Evolutionary conservation across 2,113 vertebrate species (phyloP).

Genomic region (Laticauda colubrina): DNA sequence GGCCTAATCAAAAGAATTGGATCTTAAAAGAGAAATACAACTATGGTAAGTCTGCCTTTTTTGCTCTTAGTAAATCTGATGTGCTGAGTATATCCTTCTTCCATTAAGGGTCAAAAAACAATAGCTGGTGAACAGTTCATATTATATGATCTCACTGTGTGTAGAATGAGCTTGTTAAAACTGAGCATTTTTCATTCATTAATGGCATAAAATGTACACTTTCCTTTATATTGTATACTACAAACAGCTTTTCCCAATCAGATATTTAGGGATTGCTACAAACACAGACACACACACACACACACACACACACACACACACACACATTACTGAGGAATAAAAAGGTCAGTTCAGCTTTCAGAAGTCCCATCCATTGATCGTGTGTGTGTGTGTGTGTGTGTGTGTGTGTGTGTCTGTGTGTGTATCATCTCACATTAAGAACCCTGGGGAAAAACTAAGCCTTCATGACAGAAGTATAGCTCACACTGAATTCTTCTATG

Average conservation of each 20-base stretch:
- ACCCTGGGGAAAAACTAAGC: not conserved
- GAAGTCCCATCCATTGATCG: too few relatives aligned
- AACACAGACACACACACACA: too few relatives aligned
- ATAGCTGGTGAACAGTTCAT: not conserved
- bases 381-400: too few relatives aligned
- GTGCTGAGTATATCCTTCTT: rapidly evolving
- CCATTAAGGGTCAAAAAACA: not conserved
- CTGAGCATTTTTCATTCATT: not conserved
- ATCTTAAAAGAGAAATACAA: slow-evolving; percentile 75
- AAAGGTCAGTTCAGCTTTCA: too few relatives aligned
- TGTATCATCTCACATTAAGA: not conserved
- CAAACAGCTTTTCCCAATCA: not conserved
- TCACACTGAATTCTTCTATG: not conserved
- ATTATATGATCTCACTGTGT: not conserved
- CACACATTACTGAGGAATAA: too few relatives aligned
- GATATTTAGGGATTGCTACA: not conserved
- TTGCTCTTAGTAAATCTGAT: not conserved
- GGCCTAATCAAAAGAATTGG: slow-evolving; percentile 73
- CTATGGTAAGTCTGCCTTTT: slow-evolving; percentile 70
- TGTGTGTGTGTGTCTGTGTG: too few relatives aligned
- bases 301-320: too few relatives aligned
- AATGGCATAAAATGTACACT: not conserved
- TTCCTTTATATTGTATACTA: not conserved
- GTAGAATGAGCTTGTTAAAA: too few relatives aligned
- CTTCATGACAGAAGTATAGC: not conserved